phyloP scores from a whole-genome alignment of 2,113 vertebrate species.

The Albula goreensis region DNA sequence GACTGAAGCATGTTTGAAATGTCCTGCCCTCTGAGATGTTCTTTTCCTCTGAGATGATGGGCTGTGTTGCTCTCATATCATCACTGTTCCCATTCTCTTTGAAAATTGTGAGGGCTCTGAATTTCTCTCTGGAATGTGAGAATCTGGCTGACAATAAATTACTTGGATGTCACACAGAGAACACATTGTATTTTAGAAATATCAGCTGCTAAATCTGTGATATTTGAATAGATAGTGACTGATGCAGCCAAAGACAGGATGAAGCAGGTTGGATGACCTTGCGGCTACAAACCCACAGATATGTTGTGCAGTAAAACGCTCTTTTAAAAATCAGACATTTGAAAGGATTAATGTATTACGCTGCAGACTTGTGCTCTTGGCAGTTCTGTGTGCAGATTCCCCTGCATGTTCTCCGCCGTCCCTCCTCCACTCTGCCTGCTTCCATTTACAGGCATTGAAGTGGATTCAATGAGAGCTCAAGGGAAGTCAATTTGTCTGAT shows the following conservation, averaged over 20 bases:
- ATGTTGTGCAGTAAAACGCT: background rate
- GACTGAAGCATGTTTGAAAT: background rate
- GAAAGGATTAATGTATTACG: background rate
- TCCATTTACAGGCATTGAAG: background rate
- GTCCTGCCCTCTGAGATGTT: background rate
- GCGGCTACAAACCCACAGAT: background rate
- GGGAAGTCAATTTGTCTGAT: slow-evolving; percentile 2
- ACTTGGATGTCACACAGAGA: background rate
- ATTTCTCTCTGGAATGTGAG: background rate
- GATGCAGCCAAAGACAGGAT: background rate
- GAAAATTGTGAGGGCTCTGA: background rate
- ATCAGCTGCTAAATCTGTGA: background rate
- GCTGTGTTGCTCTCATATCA: background rate
- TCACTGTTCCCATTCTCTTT: too few species aligned
- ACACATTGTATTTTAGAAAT: background rate
- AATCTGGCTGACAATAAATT: background rate
- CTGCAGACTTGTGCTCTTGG: background rate
- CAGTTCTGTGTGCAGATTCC: background rate
- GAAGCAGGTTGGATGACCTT: background rate
- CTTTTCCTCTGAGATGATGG: background rate
- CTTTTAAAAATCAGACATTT: background rate
- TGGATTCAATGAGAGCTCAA: slow-evolving; percentile 4
- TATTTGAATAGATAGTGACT: background rate
- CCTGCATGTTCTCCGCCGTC: background rate
- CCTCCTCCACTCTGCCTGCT: background rate